Conservation (phyloP, 2,888 invertebrate species). For the Caenorhabditis wallacei region DNA sequence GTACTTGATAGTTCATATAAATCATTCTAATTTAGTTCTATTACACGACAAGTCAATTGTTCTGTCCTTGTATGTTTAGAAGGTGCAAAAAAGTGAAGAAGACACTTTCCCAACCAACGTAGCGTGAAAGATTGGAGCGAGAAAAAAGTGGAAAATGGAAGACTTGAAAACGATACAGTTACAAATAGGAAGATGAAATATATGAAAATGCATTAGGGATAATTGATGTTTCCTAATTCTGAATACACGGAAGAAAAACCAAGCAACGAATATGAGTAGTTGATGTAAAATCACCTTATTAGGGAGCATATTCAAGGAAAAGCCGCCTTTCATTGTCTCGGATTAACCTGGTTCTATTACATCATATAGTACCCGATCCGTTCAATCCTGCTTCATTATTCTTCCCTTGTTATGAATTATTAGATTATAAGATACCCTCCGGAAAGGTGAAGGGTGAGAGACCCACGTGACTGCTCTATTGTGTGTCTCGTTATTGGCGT, state of each 20-base stretch:
- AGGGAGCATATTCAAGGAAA: constrained; percentile 4
- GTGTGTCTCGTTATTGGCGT: constrained; percentile 34
- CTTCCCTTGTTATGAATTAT: constrained; percentile 33
- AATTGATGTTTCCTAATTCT: constrained; percentile 31
- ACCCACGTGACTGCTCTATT: constrained; percentile 35
- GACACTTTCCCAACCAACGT: constrained; percentile 56
- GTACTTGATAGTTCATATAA: constrained; percentile 46
- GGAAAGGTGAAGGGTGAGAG: constrained; percentile 5
- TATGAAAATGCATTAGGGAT: constrained; percentile 60
- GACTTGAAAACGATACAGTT: constrained; percentile 42
- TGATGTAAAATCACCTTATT: neutral
- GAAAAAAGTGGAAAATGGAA: constrained; percentile 9
- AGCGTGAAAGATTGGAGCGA: constrained; percentile 49
- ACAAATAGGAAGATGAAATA: constrained; percentile 24
- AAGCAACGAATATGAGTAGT: neutral
- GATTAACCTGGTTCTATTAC: constrained; percentile 34
- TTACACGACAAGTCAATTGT: constrained; percentile 26
- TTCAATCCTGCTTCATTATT: constrained; percentile 12
- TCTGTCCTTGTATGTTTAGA: constrained; percentile 50
- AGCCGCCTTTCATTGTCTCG: constrained; percentile 19
- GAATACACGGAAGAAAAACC: neutral
- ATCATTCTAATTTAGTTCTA: constrained; percentile 54
- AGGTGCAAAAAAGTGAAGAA: constrained; percentile 44
- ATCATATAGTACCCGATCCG: constrained; percentile 29
- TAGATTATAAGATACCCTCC: constrained; percentile 44